Base-by-base conservation (phyloP, 2,888 invertebrate species). In the Smittia sp. region DNA sequence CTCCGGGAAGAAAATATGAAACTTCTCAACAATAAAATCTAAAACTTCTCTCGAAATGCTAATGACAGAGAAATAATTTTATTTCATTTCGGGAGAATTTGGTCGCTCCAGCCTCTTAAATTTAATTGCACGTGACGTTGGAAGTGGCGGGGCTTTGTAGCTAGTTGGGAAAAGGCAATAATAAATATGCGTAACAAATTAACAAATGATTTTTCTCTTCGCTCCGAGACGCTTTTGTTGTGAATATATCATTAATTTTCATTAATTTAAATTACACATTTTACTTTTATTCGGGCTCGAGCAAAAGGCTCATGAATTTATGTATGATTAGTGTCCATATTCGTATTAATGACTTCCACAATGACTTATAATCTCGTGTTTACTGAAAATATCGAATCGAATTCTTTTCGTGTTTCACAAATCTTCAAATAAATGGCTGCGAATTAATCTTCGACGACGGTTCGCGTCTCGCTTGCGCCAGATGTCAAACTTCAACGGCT, bases 131-230 rank as follows among this genome's bases (percentile, higher is more conserved):
- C n/a, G n/a, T 20, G 4, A 20, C 15, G 22, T 6, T 20, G 22
- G 4, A 15, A 46, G n/a, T 18, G 4, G 58, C 7, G 15, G 58
- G 58, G 18, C 18, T 58, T 58, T 20, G 9, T 6, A 20, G 58
- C 20, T 58, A 58, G 15, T 58, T 46, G 11, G 46, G 15, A n/a
- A 58, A 58, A 65, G 27, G 15, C 15, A 27, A 65, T 70, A 70
- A 70, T 70, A 32, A 32, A 70, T 70, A 70, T 70, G 70, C 70
- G 70, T 70, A 54, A 70, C 70, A 70, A 70, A 70, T 70, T 70
- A 70, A 70, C 70, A 70, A 70, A 70, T 27, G 38, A n/a, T 46
- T 46, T 46, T 15, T 46, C 46, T 27, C 13, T 32, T 58, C 20
- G n/a, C 58, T n/a, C 46, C 15, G 46, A 46, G 18, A 15, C 62